These are phyloP conservation scores for Etia nguti DNA, from an alignment of 2,113 vertebrate genomes.

Conservation along the genomic window DNA sequence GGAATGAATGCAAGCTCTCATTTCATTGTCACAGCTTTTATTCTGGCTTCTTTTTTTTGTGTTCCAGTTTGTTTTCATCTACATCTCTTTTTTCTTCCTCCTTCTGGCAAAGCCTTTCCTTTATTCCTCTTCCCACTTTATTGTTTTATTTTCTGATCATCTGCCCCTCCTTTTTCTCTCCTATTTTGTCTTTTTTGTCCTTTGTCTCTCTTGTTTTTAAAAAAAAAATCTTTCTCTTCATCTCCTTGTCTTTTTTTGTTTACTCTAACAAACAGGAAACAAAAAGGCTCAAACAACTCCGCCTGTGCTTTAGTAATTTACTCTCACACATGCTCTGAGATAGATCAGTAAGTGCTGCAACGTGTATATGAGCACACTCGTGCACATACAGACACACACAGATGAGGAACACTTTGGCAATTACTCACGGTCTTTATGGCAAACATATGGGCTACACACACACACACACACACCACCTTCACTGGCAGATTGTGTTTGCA, in stretches of 20 bases:
- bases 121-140: background rate
- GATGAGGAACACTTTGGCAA: conserved; percentile 4
- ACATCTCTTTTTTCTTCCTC: background rate
- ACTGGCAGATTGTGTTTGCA: conserved; percentile 30
- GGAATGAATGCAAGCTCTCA: background rate
- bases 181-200: background rate
- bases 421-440: conserved; percentile 36
- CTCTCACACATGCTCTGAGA: background rate
- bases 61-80: conserved; percentile 18
- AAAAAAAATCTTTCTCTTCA: background rate
- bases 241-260: background rate
- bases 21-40: background rate
- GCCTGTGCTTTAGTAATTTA: background rate
- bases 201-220: background rate
- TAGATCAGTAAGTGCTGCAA: background rate
- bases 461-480: background rate
- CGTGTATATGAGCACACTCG: background rate
- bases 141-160: conserved; percentile 3
- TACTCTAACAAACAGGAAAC: background rate
- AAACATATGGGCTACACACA: conserved; percentile 19
- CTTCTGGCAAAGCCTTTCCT: background rate
- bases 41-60: background rate
- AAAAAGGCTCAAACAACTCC: background rate
- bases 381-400: background rate
- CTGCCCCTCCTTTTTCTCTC: background rate